A percentile compares a stretch with the other conserved stretches of the same genome.
phyloP scores from a whole-genome alignment of 2,113 vertebrate genomes.

The Anas platyrhynchos region DNA sequence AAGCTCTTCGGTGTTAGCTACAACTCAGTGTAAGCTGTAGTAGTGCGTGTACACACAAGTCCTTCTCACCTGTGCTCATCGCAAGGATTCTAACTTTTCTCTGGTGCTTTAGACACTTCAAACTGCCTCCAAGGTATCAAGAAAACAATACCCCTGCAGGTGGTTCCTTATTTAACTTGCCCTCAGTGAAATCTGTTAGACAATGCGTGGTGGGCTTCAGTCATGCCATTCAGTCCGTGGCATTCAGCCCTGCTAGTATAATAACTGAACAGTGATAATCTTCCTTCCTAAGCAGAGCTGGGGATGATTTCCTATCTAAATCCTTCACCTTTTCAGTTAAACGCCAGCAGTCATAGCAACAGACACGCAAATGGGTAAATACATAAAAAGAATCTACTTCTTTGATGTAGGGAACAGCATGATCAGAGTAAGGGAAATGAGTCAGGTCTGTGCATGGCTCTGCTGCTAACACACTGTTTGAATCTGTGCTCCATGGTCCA shows the following conservation, averaged over 20 bases:
- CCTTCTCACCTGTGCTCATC: not conserved
- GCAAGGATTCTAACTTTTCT: not conserved
- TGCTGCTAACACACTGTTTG: not conserved
- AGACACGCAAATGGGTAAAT: slow-evolving; percentile 9
- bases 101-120: accelerated
- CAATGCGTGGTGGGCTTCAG: not conserved
- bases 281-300: not conserved
- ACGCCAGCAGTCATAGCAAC: slow-evolving; percentile 40
- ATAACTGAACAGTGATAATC: not conserved
- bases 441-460: not conserved
- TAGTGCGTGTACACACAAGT: not conserved
- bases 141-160: not conserved
- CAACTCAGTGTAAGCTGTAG: not conserved
- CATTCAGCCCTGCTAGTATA: not conserved
- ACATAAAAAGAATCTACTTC: not conserved
- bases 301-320: not conserved
- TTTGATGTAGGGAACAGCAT: slow-evolving; percentile 18
- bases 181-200: not conserved
- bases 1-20: not conserved
- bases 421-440: slow-evolving; percentile 10
- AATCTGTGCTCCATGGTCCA: not conserved
- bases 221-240: not conserved
- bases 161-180: not conserved
- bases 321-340: slow-evolving; percentile 18
- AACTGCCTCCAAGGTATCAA: not conserved